Percentiles rank a stretch among this genome's conserved stretches.
These are phyloP conservation scores for Erythrolamprus reginae DNA, from an alignment of 2,113 vertebrate species.

Conservation along the genomic window DNA sequence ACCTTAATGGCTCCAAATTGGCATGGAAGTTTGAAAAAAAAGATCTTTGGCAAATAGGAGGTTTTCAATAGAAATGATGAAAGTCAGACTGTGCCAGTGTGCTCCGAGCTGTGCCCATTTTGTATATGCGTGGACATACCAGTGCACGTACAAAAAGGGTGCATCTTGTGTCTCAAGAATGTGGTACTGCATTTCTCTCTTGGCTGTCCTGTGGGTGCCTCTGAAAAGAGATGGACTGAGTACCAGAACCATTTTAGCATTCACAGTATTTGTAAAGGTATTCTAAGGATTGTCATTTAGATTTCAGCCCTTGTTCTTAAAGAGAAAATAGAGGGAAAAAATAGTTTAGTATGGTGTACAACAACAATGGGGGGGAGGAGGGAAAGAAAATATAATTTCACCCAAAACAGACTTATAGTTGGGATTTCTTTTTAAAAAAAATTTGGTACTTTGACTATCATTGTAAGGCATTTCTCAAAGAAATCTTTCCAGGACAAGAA, in stretches of 20 bases:
- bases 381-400: not conserved
- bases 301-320: not conserved
- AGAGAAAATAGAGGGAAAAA: not conserved
- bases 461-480: not conserved
- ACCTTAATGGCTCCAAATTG: not conserved
- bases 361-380: too few species aligned
- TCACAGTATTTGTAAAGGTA: not conserved
- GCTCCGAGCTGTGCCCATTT: not conserved
- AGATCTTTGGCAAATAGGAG: not conserved
- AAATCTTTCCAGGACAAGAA: not conserved
- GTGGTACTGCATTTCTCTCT: not conserved
- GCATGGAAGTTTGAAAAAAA: not conserved
- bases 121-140: not conserved
- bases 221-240: not conserved
- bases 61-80: not conserved
- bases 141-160: not conserved
- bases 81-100: not conserved
- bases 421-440: not conserved
- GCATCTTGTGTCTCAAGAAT: not conserved
- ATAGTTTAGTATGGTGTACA: not conserved
- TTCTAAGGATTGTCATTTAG: not conserved
- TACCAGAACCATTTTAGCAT: not conserved
- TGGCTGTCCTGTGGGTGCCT: not conserved
- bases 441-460: not conserved
- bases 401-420: not conserved